Percentiles rank a stretch among this genome's conserved stretches.
These are phyloP conservation scores for Orchesellides sinensis DNA, from an alignment of 2,888 invertebrate genomes.

Conservation along the genomic window DNA sequence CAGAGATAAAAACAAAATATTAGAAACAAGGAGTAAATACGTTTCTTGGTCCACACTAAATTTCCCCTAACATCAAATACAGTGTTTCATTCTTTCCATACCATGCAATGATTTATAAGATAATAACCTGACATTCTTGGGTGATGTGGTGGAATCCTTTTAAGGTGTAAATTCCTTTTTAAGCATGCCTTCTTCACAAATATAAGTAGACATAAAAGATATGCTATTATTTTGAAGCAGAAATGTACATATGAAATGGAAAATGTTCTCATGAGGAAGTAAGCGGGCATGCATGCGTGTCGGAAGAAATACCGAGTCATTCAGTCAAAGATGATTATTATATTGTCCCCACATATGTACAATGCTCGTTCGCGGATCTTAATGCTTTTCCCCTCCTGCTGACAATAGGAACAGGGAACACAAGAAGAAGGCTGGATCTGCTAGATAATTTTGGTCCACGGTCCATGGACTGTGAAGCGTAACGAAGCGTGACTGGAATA, in stretches of 20 bases:
- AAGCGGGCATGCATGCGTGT: constrained; percentile 49
- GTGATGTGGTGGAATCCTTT: constrained; percentile 11
- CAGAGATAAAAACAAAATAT: too few relatives aligned
- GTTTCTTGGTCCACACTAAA: too few relatives aligned
- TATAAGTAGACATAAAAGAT: background rate
- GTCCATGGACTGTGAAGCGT: constrained; percentile 68
- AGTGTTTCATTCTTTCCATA: too few relatives aligned
- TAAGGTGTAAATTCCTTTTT: constrained; percentile 43
- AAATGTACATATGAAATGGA: too few relatives aligned
- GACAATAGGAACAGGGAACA: constrained; percentile 30
- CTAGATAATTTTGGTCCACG: constrained; percentile 63
- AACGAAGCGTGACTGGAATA: constrained; percentile 66
- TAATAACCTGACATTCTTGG: constrained; percentile 16
- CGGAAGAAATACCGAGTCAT: constrained; percentile 54
- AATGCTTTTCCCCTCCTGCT: constrained; percentile 21
- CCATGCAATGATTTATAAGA: constrained; percentile 28
- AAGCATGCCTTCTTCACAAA: too few relatives aligned
- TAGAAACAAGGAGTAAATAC: too few relatives aligned
- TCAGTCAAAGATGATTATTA: constrained; percentile 59
- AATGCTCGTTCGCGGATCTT: background rate
- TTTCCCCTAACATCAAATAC: too few relatives aligned
- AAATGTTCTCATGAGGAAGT: constrained; percentile 11
- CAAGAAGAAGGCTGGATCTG: constrained; percentile 45
- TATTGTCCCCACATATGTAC: constrained; percentile 34
- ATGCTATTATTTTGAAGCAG: too few relatives aligned